Base-by-base conservation (phyloP, 2,797 vertebrate genomes). In the Sebastes umbrosus region DNA sequence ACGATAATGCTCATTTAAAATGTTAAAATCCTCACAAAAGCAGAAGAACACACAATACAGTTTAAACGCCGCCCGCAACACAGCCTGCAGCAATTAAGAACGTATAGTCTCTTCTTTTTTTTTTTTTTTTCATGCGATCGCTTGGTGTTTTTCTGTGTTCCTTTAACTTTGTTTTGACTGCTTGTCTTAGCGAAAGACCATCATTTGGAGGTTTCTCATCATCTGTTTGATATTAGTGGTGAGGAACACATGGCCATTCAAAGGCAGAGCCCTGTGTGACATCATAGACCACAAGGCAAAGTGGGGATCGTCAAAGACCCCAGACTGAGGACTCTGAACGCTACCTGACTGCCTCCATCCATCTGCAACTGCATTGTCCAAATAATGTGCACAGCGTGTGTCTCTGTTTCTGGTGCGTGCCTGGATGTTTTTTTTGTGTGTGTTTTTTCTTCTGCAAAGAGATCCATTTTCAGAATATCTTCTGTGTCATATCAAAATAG, bases 171-270 rank as follows among this genome's bases (percentile, higher is more conserved):
- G 95, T 96, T 96, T 96, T 95, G 95, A 96, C 96, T 95, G 92
- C 95, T 96, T 95, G 95, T 96, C 95, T 96, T 92, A 88, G 91
- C 94, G 92, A 95, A 95, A 95, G 93, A 95, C 95, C 94, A 91
- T 96, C 95, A 96, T 93, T 93, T 90, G 90, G 94, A 95, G 95
- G 93, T 94, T 96, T 94, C 84, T 91, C 93, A 87, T 96, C 96
- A 96, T 96, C 96, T 96, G 96, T 94, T 96, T 95, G 95, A 95
- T 96, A 96, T 96, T 96, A 96, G 96, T 94, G 96, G 96, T 95
- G 93, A 96, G 88, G 92, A 96, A 93, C 95, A 96, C 93, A 95
- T 96, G 95, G 95, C 91, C 91, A 95, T 95, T 96, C 94, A 95
- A 95, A 96, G 95, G 92, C 94, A 94, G 80, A 94, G 92, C 91